Base-by-base conservation (phyloP, 2,888 invertebrate species). In the Philopedon plagiatum region DNA sequence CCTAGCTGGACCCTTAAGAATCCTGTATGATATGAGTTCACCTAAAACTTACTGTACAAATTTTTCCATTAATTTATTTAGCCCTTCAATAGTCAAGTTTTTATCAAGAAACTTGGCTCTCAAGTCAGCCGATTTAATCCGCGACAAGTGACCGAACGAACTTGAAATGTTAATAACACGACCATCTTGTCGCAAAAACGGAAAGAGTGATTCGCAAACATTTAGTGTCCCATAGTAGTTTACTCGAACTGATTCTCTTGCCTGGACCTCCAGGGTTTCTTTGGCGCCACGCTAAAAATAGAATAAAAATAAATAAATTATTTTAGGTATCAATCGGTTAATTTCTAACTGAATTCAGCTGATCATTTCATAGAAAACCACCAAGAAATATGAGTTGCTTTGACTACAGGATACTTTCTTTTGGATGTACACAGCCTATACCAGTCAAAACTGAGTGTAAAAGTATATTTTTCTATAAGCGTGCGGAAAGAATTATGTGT, bases 91-190 rank as follows among this genome's bases (percentile, higher is more conserved):
- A 0, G 89, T 90, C 19, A 93, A 82, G 37, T 75, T 84, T 0
- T 88, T 82, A 81, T 89, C 84, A 51, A 88, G 86, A 1, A 93
- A 87, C 81, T 87, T 88, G 56, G 84, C 84, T 75, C 88, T 87
- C 8, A 92, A 84, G 7, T 85, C 84, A 77, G 88, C 86, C 58
- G 89, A 89, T 54, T 90, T 89, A 75, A 94, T 90, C 2, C 87
- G 86, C 0, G 87, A 86, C 41, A 93, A 82, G 61, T 90, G 88
- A 0, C 93, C 93, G 11, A 88, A 88, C 4, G 90, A 89, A 75
- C 94, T 94, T 0, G 94, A 93, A 0, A 95, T 86, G 78, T 94
- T 93, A 0, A 94, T 91, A 8, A 95, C 93, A 80, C 92, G 88
- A 0, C 92, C 92, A 79, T 92, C 89, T 46, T 90, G 86, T 66